These are phyloP conservation scores for Drosophila kanekoi DNA, from an alignment of 2,888 invertebrate genomes.

Conservation along the genomic window DNA sequence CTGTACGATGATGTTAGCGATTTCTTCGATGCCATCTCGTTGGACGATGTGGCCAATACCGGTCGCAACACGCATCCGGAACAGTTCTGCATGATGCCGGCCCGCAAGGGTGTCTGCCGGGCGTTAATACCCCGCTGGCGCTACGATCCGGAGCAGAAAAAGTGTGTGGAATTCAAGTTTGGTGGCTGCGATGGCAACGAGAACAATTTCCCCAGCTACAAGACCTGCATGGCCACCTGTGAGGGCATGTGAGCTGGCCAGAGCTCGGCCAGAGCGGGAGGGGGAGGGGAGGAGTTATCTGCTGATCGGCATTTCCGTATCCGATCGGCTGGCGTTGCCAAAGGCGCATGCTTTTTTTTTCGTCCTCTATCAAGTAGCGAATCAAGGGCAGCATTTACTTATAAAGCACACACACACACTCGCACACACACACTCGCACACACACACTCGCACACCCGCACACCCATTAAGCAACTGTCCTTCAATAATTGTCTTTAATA, in stretches of 20 bases:
- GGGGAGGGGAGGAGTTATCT: constrained; percentile 28
- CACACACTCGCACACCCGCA: constrained; percentile 24
- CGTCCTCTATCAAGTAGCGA: constrained; percentile 36
- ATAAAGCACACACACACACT: constrained; percentile 22
- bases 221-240: constrained; percentile 86
- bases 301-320: constrained; percentile 52
- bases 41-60: constrained; percentile 82
- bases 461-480: constrained; percentile 47
- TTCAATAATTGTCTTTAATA: constrained; percentile 57
- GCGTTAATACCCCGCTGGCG: constrained; percentile 85
- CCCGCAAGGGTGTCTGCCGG: constrained; percentile 84
- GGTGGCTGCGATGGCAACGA: constrained; percentile 87
- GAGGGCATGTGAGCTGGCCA: constrained; percentile 85
- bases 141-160: constrained; percentile 85
- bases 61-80: constrained; percentile 79
- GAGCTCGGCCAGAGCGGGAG: constrained; percentile 24
- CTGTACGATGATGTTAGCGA: constrained; percentile 84
- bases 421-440: constrained; percentile 11
- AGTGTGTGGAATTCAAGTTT: constrained; percentile 86
- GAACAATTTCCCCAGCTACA: constrained; percentile 86
- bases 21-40: constrained; percentile 83
- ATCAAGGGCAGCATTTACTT: constrained; percentile 75
- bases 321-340: constrained; percentile 67
- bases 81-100: constrained; percentile 83
- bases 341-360: constrained; percentile 68